phyloP scores from a whole-genome alignment of 1,140 invertebrate species.

The Brachionus rotundiformis region DNA sequence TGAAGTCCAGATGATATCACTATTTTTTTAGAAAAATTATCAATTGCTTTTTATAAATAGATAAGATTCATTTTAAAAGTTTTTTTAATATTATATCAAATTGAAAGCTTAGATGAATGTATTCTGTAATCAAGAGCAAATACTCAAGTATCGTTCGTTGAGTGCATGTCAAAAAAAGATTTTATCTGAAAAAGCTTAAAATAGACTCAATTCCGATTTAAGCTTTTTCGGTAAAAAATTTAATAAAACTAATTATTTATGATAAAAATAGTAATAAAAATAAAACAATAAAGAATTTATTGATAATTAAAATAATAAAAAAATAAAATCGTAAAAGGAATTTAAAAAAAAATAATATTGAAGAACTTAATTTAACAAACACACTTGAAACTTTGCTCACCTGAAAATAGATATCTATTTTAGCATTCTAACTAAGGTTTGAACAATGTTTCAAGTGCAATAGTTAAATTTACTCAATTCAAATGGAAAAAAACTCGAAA shows the following conservation, averaged over 20 bases:
- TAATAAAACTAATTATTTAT: no score
- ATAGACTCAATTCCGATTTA: no score
- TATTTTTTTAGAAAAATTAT: background rate
- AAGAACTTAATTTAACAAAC: conserved; percentile 45
- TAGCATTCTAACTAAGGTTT: conserved; percentile 41
- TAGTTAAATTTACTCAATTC: conserved; percentile 37
- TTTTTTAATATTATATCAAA: background rate
- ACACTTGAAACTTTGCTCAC: conserved; percentile 53
- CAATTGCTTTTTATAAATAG: background rate
- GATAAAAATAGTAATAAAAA: no score
- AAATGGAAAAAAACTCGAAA: conserved; percentile 5
- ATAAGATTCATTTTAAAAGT: background rate
- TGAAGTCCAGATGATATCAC: no score
- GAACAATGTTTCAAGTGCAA: conserved; percentile 53
- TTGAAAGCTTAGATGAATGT: no score
- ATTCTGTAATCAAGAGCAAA: no score
- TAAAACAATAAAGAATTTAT: background rate
- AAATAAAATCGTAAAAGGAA: background rate
- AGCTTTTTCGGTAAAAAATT: no score
- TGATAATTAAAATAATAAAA: background rate
- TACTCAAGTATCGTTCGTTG: no score
- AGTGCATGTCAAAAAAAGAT: no score
- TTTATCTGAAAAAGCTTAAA: no score
- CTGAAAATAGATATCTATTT: conserved; percentile 40
- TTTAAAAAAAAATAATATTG: background rate